Percentiles rank a stretch among this genome's conserved stretches.
These are phyloP conservation scores for Colius striatus DNA, from an alignment of 2,113 vertebrate species.

Conservation along the genomic window DNA sequence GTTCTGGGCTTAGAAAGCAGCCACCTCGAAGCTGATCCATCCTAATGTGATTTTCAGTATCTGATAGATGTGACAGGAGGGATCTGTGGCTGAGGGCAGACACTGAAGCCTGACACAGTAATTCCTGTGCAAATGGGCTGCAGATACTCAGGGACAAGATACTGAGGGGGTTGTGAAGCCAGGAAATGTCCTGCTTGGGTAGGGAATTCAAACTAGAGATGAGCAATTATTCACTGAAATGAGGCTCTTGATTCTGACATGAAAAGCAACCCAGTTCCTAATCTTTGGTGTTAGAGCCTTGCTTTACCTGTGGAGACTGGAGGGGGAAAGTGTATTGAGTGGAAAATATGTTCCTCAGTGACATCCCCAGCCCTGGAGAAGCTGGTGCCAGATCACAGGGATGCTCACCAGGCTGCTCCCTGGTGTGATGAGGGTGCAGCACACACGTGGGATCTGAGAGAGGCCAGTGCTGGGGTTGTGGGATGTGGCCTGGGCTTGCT, in stretches of 20 bases:
- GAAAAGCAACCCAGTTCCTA: constrained; percentile 9
- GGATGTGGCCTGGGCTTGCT: accelerated
- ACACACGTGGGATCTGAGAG: accelerated
- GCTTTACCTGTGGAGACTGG: background rate
- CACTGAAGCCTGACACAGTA: background rate
- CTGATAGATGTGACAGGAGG: constrained; percentile 38
- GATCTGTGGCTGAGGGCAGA: constrained; percentile 10
- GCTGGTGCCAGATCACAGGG: accelerated
- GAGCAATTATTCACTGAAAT: constrained; percentile 3
- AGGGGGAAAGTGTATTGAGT: accelerated
- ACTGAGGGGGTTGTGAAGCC: background rate
- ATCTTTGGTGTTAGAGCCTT: background rate
- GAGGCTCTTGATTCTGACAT: background rate
- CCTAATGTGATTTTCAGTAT: constrained; percentile 50
- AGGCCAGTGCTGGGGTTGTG: too few relatives aligned
- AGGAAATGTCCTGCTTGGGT: background rate
- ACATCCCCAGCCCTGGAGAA: accelerated
- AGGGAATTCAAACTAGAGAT: background rate
- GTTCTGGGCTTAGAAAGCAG: constrained; percentile 38
- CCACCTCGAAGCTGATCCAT: constrained; percentile 49
- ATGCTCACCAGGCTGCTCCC: accelerated
- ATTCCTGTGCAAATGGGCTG: constrained; percentile 52
- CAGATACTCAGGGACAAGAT: background rate
- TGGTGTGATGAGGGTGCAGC: accelerated
- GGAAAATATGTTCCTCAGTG: background rate